Base-by-base conservation (phyloP, 2,113 vertebrate genomes). In the Ctenodactylus gundi region DNA sequence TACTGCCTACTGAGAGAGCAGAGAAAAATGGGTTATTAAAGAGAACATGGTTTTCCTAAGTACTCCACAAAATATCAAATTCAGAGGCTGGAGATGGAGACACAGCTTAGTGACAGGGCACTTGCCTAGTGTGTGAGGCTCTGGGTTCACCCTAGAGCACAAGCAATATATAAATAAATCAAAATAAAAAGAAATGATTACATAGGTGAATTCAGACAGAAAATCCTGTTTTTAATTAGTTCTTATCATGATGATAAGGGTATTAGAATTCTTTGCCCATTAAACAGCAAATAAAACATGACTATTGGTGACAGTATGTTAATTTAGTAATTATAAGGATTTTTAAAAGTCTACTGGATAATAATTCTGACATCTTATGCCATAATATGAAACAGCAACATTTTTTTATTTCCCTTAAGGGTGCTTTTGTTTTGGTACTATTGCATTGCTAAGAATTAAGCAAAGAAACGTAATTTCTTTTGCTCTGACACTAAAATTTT, bases 371-470 rank as follows among this genome's bases (percentile, higher is more conserved):
- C 11, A 68, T 72, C 6, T 8, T 62, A 1, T 70, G 10, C 20
- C 64, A 84, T 62, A 75, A 89, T 23, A 21, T 93, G 27, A 81
- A 92, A 93, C 55, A 57, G 57, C 15, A 86, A 82, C n/a, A 81
- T 27, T 93, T 91, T 78, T 44, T 44, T 80, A 76, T 80, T 64
- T 93, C 85, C 58, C 86, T 39, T 90, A 86, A 94, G 39, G 36
- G 36, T 95, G 31, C 13, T 95, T 94, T 81, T 93, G 27, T 76
- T 91, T 93, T 91, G 64, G 46, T 75, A 90, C 81, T 58, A 85
- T 9, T 34, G 5, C 27, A 41, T n/a, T n/a, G n/a, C n/a, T 18
- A 88, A 90, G 39, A 89, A 82, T 73, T 55, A 94, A 83, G 46
- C 18, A 81, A 1, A 95, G 17, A 94, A 89, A 88, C 49, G 67